Base-by-base conservation (phyloP, 2,797 vertebrate species). In the Chromobotia macracanthus region DNA sequence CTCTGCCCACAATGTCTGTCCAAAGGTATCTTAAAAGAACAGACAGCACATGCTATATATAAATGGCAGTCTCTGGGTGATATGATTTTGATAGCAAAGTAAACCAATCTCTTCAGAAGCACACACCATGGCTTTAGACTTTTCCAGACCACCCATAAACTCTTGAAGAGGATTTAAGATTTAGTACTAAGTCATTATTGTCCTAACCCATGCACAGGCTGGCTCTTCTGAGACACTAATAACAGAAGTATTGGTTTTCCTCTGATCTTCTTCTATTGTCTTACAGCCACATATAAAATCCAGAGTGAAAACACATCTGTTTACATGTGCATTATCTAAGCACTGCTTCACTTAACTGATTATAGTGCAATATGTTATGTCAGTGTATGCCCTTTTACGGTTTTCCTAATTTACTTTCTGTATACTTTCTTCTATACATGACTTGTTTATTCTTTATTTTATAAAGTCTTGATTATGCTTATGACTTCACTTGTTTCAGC, bases 141-240 rank as follows among this genome's bases (percentile, higher is more conserved):
- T 18, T 51, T 31, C 31, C 7, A 67, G 63, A 48, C 75, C 64
- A 68, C 64, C 75, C 41, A 58, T 25, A 68, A 67, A 46, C 19
- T 12, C 50, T 23, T 70, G 10, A 61, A 71, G 7, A 9, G 66
- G 56, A 78, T 77, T 75, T 38, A 51, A 13, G 28, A 63, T 13
- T 66, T 28, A 61, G 75, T 41, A 61, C 6, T 4, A 51, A 69
- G 19, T 48, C 56, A 78, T 35, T 50, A n/a, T 38, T 63, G 46
- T 70, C 44, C 44, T 25, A 68, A 76, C 35, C 35, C 51, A 13
- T 19, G 53, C n/a, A 35, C n/a, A 51, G 44, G 50, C 28, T 13
- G 65, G 8, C 5, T 44, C 15, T 46, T 35, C 44, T 60, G 41
- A 51, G n/a, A 60, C 35, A 48, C n/a, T 35, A 7, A 77, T 35